These are phyloP conservation scores for Arvicanthis niloticus DNA, from an alignment of 2,113 vertebrate genomes.

Conservation along the genomic window DNA sequence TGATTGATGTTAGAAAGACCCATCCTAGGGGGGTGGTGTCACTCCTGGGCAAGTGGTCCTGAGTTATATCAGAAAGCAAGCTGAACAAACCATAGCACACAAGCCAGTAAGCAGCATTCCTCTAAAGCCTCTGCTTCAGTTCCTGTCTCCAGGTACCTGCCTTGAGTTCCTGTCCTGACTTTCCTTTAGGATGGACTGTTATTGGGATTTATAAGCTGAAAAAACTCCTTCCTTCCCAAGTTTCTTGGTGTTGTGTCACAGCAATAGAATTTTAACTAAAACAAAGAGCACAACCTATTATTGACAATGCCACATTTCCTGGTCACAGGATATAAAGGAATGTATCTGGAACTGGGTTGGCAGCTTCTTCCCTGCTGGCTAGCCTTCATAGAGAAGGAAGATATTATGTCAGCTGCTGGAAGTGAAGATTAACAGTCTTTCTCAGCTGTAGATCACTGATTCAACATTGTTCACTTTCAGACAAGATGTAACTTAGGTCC, in stretches of 20 bases:
- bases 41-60: background rate
- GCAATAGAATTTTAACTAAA: background rate
- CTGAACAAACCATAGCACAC: background rate
- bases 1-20: background rate
- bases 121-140: background rate
- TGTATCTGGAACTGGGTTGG: background rate
- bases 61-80: background rate
- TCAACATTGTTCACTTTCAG: background rate
- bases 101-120: background rate
- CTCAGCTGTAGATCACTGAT: background rate
- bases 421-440: background rate
- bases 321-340: background rate
- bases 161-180: background rate
- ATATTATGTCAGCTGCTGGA: background rate
- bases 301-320: background rate
- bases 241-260: background rate
- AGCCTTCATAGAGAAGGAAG: background rate
- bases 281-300: background rate
- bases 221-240: background rate
- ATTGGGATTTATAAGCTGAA: background rate
- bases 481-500: no score
- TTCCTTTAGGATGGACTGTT: background rate
- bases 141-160: background rate
- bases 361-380: background rate
- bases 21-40: background rate